A percentile compares a stretch with the other conserved stretches of the same genome.
Evolutionary conservation across 1,140 invertebrate genomes (phyloP).

Genomic region (Zaprionus tsacasi): DNA sequence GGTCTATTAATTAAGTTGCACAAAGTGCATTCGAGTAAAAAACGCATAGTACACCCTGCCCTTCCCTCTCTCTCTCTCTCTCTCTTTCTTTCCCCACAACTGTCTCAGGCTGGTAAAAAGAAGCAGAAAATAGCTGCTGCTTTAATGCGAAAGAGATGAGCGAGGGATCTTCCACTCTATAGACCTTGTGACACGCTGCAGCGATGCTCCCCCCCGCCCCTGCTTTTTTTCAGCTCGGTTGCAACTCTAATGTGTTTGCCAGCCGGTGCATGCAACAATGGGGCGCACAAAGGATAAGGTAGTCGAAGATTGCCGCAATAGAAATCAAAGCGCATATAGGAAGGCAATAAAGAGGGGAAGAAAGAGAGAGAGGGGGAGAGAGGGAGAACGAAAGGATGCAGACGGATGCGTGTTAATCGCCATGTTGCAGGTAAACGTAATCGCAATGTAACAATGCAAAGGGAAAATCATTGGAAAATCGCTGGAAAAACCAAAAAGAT

Average conservation of each 20-base stretch:
- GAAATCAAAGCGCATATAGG: slow-evolving; percentile 57
- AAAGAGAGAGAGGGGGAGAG: not conserved
- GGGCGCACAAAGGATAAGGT: slow-evolving; percentile 41
- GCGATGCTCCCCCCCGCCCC: not conserved
- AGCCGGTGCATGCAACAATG: slow-evolving; percentile 60
- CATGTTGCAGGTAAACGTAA: slow-evolving; percentile 58
- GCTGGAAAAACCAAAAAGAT: slow-evolving; percentile 9
- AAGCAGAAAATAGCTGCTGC: not conserved
- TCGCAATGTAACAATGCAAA: slow-evolving; percentile 57
- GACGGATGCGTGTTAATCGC: slow-evolving; percentile 56
- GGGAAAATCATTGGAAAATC: slow-evolving; percentile 5
- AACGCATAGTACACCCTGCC: not conserved
- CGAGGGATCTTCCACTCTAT: slow-evolving; percentile 11
- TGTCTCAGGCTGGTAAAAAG: slow-evolving; percentile 11
- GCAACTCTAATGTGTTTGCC: slow-evolving; percentile 55
- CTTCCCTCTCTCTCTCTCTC: not conserved
- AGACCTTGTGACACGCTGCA: not conserved
- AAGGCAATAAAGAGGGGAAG: slow-evolving; percentile 45
- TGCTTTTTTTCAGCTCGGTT: slow-evolving; percentile 29
- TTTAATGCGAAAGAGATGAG: slow-evolving; percentile 12
- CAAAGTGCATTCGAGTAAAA: not conserved
- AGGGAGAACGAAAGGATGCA: slow-evolving; percentile 13
- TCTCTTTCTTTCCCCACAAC: not conserved
- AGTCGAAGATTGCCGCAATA: slow-evolving; percentile 48
- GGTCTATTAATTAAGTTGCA: slow-evolving; percentile 12